Evolutionary conservation across 2,113 vertebrate species (phyloP), one percentile per base, ranked within the genome.

Genomic region (Pandion haliaetus): DNA sequence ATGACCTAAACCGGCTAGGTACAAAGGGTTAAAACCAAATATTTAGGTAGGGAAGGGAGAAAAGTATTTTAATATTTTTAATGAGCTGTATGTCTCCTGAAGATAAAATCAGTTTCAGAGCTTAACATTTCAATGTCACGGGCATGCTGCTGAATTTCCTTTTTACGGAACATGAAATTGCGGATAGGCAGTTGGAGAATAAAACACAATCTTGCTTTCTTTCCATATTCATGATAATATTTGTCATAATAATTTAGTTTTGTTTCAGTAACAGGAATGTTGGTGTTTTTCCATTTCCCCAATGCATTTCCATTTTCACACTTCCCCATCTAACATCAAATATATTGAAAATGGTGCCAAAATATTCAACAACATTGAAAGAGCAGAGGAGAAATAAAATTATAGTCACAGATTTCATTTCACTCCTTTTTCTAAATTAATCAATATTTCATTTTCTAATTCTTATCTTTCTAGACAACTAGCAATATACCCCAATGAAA

Each of bases 191-290:
- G 42, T 70, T 78, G 83, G 67, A 94, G 59, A 73, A 90, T 71
- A 93, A 96, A 88, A 77, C 28, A 69, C 57, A 88, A 34, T 83
- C 66, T 96, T 63, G 11, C 45, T 94, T 86, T 42, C 29, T 91
- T 96, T 97, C 95, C 93, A 90, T 97, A 96, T 95, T 89, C 82
- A 90, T 95, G 88, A 88, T 71, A 94, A 82, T 77, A 96, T 97
- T 97, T 97, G 72, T 93, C 76, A 95, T 87, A 90, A 94, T 95
- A 96, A 97, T 96, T 96, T 89, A 63, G 82, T 87, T 96, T 94
- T 95, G 88, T 95, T 93, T 89, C 92, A 92, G 92, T 86, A 88
- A 92, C 47, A 55, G 77, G 58, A 90, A 90, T 65, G 66, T 91
- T 83, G 63, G 58, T 86, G 71, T 36, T 97, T 90, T 93, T 97